Evolutionary conservation across 2,888 invertebrate genomes (phyloP).

Genomic region (Atrina japonica): DNA sequence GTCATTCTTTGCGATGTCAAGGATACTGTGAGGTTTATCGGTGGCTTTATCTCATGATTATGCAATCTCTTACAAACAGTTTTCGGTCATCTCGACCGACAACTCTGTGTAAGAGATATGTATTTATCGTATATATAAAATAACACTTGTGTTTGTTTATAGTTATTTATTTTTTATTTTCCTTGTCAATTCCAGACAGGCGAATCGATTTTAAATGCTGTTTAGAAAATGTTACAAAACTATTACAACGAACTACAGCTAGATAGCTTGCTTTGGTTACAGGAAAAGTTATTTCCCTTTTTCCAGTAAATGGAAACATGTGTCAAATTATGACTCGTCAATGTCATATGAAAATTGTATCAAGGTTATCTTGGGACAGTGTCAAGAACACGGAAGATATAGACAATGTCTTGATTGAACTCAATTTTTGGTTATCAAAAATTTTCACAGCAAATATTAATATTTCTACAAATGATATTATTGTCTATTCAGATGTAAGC

Average conservation of each 20-base stretch:
- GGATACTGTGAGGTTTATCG: too few species aligned
- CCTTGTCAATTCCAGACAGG: too few species aligned
- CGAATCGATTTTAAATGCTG: slow-evolving; percentile 7
- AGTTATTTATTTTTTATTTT: too few species aligned
- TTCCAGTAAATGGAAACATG: slow-evolving; percentile 6
- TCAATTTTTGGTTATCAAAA: slow-evolving; percentile 4
- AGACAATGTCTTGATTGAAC: slow-evolving; percentile 9
- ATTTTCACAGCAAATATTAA: not conserved
- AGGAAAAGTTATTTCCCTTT: slow-evolving; percentile 16
- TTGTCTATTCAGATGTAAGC: not conserved
- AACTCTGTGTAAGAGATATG: too few species aligned
- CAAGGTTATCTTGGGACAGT: slow-evolving; percentile 15
- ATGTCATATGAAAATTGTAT: slow-evolving; percentile 15
- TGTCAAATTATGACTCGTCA: slow-evolving; percentile 20
- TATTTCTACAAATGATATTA: not conserved
- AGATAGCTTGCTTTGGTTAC: slow-evolving; percentile 16
- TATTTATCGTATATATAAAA: too few species aligned
- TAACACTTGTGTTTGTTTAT: too few species aligned
- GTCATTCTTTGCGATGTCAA: too few species aligned
- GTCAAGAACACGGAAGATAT: slow-evolving; percentile 1
- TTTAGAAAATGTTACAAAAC: not conserved
- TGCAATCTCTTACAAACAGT: too few species aligned
- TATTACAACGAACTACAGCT: slow-evolving; percentile 6
- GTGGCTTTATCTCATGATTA: too few species aligned
- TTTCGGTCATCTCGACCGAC: too few species aligned